A percentile compares a stretch with the other conserved stretches of the same genome.
phyloP scores from a whole-genome alignment of 53 echinoderm and acorn worm genomes.

The Astropecten irregularis region DNA sequence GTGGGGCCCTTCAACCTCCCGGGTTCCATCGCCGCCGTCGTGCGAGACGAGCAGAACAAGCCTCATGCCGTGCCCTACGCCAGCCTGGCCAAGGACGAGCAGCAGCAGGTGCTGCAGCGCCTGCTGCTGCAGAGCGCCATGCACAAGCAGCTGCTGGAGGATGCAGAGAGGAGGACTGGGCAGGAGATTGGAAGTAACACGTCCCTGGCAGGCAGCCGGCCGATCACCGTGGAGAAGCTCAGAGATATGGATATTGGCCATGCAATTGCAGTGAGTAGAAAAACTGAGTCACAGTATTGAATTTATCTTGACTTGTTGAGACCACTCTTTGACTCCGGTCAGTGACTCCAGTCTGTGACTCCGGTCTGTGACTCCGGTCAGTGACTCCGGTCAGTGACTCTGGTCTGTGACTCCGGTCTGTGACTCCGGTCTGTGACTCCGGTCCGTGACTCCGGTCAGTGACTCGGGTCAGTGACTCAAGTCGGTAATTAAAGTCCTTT shows the following conservation, averaged over 20 bases:
- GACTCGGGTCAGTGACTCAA: no score
- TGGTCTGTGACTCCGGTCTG: no score
- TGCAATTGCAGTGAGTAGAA: slow-evolving; percentile 87
- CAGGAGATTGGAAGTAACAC: slow-evolving; percentile 35
- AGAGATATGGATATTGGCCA: slow-evolving; percentile 71
- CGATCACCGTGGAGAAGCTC: slow-evolving; percentile 28
- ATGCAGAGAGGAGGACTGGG: slow-evolving; percentile 2
- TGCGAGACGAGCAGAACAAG: slow-evolving; percentile 85
- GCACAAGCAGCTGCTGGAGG: slow-evolving; percentile 79
- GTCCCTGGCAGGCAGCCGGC: slow-evolving; percentile 45
- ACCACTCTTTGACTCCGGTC: no score
- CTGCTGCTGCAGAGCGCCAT: slow-evolving; percentile 89
- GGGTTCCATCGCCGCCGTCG: slow-evolving; percentile 89
- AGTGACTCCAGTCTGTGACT: no score
- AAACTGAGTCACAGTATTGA: no score
- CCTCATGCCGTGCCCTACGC: slow-evolving; percentile 86
- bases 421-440: no score
- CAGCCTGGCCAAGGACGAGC: slow-evolving; percentile 70
- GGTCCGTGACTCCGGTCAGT: no score
- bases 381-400: no score
- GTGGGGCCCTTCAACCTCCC: slow-evolving; percentile 58
- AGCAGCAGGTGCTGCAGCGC: slow-evolving; percentile 83
- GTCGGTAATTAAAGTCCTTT: no score
- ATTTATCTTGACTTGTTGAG: no score
- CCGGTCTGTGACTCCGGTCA: no score